Evolutionary conservation across 2,797 vertebrate species (phyloP), one percentile per base, ranked within the genome.

Genomic region (Hirundo rustica): DNA sequence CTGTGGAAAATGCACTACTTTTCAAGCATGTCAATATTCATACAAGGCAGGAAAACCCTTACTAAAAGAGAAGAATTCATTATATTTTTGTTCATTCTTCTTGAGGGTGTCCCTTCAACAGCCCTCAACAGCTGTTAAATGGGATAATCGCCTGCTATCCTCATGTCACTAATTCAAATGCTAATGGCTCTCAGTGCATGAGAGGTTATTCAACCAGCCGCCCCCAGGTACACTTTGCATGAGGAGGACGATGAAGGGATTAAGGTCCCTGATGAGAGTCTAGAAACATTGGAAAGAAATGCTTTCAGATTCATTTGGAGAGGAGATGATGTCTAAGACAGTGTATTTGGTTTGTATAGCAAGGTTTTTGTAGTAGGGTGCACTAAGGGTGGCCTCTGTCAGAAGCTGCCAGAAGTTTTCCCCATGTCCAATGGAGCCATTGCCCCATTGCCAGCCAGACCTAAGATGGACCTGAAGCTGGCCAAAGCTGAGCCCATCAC

Each of bases 131-230:
- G 97, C 97, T 98, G 97, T 92, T 97, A 95, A 96, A 93, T 71
- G 76, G 94, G 97, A 96, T 98, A 97, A 98, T 97, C 93, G 30
- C 87, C 94, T 92, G 87, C 96, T 97, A 97, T 96, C 97, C 96
- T 92, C 94, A 13, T 86, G 97, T 95, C 94, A 74, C 90, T 97
- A 96, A 97, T 97, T 98, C 96, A 97, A 75, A 97, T 96, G 97
- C 97, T 97, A 98, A 97, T 97, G 93, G 86, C 53, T 83, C 42
- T 91, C 92, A 58, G 93, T 93, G 85, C 81, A 67, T 45, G 40
- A 87, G 76, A 88, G 96, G 89, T 97, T 96, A 94, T 85, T 95
- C 92, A 93, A 84, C 85, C 65, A 85, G 11, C 86, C 14, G 0
- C 83, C 68, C 58, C 71, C 85, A 96, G 97, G 93, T 97, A 95